Conservation (phyloP, 2,113 vertebrate species). For the Perca flavescens region DNA sequence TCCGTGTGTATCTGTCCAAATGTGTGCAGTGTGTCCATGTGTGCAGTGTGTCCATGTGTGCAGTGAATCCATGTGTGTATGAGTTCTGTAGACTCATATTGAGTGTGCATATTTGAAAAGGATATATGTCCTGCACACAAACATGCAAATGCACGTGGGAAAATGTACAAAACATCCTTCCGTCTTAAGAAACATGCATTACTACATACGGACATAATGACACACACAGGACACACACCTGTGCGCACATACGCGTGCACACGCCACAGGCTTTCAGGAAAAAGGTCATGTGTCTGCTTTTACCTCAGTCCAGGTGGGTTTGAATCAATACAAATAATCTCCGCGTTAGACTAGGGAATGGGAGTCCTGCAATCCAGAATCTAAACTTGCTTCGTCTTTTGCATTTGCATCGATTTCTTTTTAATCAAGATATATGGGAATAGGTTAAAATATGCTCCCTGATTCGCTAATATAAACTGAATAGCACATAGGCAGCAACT, state of each 20-base stretch:
- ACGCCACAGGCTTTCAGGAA: not conserved
- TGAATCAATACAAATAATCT: slow-evolving; percentile 7
- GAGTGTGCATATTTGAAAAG: not conserved
- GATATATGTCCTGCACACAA: not conserved
- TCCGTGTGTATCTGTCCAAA: not conserved
- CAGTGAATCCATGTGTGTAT: not conserved
- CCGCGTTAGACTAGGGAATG: not conserved
- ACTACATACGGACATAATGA: too few relatives aligned
- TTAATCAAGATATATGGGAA: slow-evolving; percentile 3
- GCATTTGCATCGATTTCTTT: slow-evolving; percentile 14
- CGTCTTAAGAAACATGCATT: not conserved
- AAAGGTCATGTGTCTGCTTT: not conserved
- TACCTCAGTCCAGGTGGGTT: slow-evolving; percentile 4
- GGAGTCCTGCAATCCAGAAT: not conserved
- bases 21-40: not conserved
- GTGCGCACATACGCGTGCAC: not conserved
- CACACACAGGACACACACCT: not conserved
- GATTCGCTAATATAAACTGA: slow-evolving; percentile 32
- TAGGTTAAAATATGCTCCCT: slow-evolving; percentile 25
- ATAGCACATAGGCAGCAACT: slow-evolving; percentile 27
- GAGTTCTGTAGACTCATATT: not conserved
- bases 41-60: not conserved
- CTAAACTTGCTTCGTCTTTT: not conserved
- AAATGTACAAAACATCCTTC: not conserved
- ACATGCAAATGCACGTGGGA: not conserved